Evolutionary conservation across 2,888 invertebrate genomes (phyloP).

Genomic region (Cryptosula pallasiana): DNA sequence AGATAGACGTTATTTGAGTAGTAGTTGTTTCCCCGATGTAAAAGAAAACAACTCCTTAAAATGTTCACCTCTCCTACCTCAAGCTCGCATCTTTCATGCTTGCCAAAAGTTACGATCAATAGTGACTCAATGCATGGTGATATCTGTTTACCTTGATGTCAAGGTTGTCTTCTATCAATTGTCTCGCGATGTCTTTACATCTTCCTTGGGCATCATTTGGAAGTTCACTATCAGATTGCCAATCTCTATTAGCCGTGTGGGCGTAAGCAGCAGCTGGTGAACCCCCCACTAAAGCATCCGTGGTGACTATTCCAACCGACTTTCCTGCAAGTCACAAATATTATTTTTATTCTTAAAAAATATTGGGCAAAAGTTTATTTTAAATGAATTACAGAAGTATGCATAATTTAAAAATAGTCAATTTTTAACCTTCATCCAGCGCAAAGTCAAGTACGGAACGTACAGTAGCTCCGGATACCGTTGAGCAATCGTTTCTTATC

Average conservation of each 20-base stretch:
- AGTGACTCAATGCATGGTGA: no score
- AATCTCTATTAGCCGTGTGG: slow-evolving; percentile 29
- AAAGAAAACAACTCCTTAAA: no score
- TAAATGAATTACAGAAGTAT: no score
- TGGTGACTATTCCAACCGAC: slow-evolving; percentile 33
- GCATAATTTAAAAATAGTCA: no score
- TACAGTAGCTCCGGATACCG: neutral
- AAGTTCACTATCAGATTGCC: slow-evolving; percentile 28
- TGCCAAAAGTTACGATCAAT: no score
- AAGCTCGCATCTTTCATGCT: no score
- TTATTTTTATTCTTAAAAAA: no score
- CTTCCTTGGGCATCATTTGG: slow-evolving; percentile 22
- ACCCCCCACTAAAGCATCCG: slow-evolving; percentile 32
- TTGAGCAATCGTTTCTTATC: slow-evolving; percentile 10
- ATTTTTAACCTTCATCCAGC: neutral
- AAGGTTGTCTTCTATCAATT: slow-evolving; percentile 27
- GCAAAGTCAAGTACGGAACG: neutral
- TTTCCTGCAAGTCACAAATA: slow-evolving; percentile 28
- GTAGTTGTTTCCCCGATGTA: no score
- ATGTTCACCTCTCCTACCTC: no score
- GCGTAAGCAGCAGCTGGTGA: slow-evolving; percentile 33
- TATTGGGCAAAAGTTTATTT: no score
- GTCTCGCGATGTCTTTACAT: slow-evolving; percentile 29
- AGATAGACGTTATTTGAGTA: no score
- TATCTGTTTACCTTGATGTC: slow-evolving; percentile 24